Evolutionary conservation across 2,888 invertebrate genomes (phyloP).

Genomic region (Daptonema setosum): DNA sequence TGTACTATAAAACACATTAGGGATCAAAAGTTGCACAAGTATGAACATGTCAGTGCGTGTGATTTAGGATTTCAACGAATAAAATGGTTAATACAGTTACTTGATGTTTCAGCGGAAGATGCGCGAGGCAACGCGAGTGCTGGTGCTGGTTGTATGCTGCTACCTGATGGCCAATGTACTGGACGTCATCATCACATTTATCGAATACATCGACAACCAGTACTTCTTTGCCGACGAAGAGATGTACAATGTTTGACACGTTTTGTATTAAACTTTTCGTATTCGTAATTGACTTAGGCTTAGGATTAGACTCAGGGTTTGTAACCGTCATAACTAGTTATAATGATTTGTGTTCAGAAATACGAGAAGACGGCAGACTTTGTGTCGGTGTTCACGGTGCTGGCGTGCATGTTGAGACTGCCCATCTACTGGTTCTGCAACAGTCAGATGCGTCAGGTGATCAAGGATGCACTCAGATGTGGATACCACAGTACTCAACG

Average conservation of each 20-base stretch:
- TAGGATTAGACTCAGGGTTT: too few relatives aligned
- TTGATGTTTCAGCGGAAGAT: constrained; percentile 21
- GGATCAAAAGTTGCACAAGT: too few relatives aligned
- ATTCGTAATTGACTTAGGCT: too few relatives aligned
- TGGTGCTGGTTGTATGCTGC: constrained; percentile 20
- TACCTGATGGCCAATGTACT: constrained; percentile 21
- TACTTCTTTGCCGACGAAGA: not conserved
- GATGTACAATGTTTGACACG: not conserved
- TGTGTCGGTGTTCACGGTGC: not conserved
- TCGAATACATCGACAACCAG: constrained; percentile 15
- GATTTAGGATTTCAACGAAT: too few relatives aligned
- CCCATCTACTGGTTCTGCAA: constrained; percentile 1
- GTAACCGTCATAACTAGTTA: too few relatives aligned
- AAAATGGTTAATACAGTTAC: too few relatives aligned
- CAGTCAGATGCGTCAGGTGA: not conserved
- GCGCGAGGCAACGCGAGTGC: constrained; percentile 20
- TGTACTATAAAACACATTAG: too few relatives aligned
- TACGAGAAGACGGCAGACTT: not conserved
- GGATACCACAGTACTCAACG: too few relatives aligned
- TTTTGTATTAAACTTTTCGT: too few relatives aligned
- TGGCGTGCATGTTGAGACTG: not conserved
- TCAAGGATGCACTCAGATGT: not conserved
- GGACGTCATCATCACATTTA: constrained; percentile 18
- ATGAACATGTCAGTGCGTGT: too few relatives aligned
- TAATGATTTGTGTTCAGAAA: too few relatives aligned